Percentiles rank a stretch among this genome's conserved stretches.
Evolutionary conservation across 2,113 vertebrate species (phyloP).

Genomic region (Oncorhynchus masou): DNA sequence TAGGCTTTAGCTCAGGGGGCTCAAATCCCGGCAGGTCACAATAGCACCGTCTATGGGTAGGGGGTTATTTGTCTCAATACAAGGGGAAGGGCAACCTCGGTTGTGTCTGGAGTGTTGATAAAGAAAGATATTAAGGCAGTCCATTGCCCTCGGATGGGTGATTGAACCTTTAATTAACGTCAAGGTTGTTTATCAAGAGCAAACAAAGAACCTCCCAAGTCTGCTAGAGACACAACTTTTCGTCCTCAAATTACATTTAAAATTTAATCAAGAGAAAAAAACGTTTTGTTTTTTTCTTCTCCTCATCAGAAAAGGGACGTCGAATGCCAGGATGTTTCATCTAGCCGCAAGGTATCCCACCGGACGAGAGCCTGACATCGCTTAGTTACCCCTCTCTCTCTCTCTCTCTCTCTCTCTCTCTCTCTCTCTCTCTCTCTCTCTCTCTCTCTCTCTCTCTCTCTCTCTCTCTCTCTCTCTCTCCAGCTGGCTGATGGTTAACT

Average conservation of each 20-base stretch:
- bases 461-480: slow-evolving; percentile 9
- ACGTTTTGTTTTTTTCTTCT: rapidly evolving
- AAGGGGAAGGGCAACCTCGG: too few relatives aligned
- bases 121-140: too few relatives aligned
- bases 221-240: background rate
- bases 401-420: slow-evolving; percentile 9
- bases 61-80: too few relatives aligned
- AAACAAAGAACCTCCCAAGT: background rate
- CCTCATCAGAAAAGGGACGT: background rate
- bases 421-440: background rate
- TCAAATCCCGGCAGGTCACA: too few relatives aligned
- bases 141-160: too few relatives aligned
- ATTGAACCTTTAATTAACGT: too few relatives aligned
- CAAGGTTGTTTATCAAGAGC: background rate
- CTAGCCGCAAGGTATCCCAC: background rate
- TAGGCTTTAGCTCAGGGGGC: too few relatives aligned
- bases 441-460: slow-evolving; percentile 10
- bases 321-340: background rate
- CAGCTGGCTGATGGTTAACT: slow-evolving; percentile 21
- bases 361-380: background rate
- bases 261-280: background rate
- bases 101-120: too few relatives aligned
- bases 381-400: slow-evolving; percentile 1
- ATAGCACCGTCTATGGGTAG: too few relatives aligned
- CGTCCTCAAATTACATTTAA: background rate